Evolutionary conservation across 2,888 invertebrate species (phyloP).

Genomic region (Anoplius nigerrimus): DNA sequence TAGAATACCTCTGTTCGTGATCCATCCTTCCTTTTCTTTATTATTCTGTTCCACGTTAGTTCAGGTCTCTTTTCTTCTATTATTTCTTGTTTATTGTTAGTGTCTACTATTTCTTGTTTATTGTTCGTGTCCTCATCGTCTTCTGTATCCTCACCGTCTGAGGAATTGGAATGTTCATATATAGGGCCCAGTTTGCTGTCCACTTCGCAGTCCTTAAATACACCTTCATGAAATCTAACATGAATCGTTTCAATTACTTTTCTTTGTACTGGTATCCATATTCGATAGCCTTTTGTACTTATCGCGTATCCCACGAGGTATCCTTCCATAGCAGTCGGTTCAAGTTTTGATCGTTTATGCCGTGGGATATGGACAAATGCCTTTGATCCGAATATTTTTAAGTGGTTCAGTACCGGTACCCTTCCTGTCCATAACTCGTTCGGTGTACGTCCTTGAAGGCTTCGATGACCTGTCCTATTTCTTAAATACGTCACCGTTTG

Average conservation of each 20-base stretch:
- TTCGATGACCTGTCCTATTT: conserved; percentile 20
- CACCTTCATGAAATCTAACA: conserved; percentile 30
- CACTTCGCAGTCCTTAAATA: neutral
- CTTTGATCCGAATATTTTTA: conserved; percentile 27
- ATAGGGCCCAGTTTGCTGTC: neutral
- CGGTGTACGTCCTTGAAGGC: conserved; percentile 19
- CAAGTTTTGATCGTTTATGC: conserved; percentile 20
- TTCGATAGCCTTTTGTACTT: conserved; percentile 22
- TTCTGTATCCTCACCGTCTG: neutral
- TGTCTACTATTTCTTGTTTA: neutral
- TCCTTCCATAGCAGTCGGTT: conserved; percentile 28
- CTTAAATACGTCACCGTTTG: conserved; percentile 17
- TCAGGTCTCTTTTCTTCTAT: neutral
- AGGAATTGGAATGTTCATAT: neutral
- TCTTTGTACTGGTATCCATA: conserved; percentile 15
- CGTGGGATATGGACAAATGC: conserved; percentile 26
- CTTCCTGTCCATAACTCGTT: conserved; percentile 29
- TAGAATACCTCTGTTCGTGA: neutral
- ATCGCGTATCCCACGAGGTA: conserved; percentile 35
- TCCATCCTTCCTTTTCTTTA: neutral
- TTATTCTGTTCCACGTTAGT: neutral
- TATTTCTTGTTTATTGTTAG: neutral
- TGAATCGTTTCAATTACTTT: conserved; percentile 27
- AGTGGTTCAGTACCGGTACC: conserved; percentile 9
- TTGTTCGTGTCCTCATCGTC: neutral